Evolutionary conservation across 2,888 invertebrate species (phyloP), one percentile per base, ranked within the genome.

Genomic region (Liposcelis brunnea): DNA sequence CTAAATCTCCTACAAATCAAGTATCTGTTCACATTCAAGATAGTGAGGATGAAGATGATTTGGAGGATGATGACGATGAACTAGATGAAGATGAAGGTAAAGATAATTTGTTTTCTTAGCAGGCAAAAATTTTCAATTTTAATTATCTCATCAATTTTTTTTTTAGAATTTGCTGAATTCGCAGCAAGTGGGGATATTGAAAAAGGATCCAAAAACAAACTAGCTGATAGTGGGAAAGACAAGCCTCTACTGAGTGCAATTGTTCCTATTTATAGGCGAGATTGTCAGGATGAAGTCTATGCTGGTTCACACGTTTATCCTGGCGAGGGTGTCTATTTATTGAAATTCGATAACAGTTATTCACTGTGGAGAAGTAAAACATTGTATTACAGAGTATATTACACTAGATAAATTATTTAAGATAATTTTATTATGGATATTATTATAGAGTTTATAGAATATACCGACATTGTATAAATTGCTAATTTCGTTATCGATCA

Each of bases 271-370:
- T 97, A 87, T 65, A 75, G 98, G 56, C 74, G 98, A 50, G 97
- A 98, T 64, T 93, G 93, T 55, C 95, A 95, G 59, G 84, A 81
- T 54, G 94, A 93, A 68, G 93, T 97, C 0, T 95, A 94, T 59
- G 93, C 90, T n/a, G 95, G 95, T 8, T 90, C 87, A 48, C 98
- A 98, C 65, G 75, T 79, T 44, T 97, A 97, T 66, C 97, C 97
- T 1, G 95, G 94, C 2, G 82, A 89, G 66, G 98, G 98, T 14
- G 89, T 95, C 33, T 99, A 99, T 65, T 70, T 97, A 60, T 72
- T 98, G 35, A 98, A 98, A 68, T 99, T 99, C 65, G 98, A 99
- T 68, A 99, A 99, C 67, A 91, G 95, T 1, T 99, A 95, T 64
- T 95, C 94, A 45, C 71, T 99, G 54, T 98, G 97, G 97, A 77